These are phyloP conservation scores for Heterotilapia buettikoferi DNA, from an alignment of 2,113 vertebrate species.

Conservation along the genomic window DNA sequence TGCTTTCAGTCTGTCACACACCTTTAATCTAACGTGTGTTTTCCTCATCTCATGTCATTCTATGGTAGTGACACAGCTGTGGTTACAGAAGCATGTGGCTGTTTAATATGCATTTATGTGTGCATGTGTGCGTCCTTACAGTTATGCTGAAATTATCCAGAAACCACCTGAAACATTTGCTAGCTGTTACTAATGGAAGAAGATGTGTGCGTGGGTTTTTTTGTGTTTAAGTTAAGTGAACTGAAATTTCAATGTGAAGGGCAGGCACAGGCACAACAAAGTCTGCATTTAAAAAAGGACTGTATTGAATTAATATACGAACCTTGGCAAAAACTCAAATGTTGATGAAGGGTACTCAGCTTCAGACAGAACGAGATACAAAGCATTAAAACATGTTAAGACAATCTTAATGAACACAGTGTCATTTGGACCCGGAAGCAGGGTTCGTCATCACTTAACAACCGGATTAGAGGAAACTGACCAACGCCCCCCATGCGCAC, in stretches of 20 bases:
- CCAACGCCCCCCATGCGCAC: too few relatives aligned
- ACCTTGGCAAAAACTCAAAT: too few relatives aligned
- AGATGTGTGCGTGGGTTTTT: background rate
- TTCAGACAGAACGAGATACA: too few relatives aligned
- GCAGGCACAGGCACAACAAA: background rate
- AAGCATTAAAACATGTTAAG: too few relatives aligned
- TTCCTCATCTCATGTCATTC: constrained; percentile 7
- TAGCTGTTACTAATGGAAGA: background rate
- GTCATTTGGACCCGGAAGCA: too few relatives aligned
- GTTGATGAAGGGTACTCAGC: too few relatives aligned
- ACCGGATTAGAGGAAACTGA: too few relatives aligned
- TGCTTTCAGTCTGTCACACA: background rate
- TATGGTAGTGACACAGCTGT: constrained; percentile 10
- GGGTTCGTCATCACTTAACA: too few relatives aligned
- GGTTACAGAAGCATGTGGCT: constrained; percentile 42
- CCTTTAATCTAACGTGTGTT: constrained; percentile 25
- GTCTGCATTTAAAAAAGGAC: background rate
- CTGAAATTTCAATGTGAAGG: background rate
- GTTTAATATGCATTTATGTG: background rate
- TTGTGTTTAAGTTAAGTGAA: background rate
- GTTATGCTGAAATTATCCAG: background rate
- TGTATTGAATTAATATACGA: too few relatives aligned
- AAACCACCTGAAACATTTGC: background rate
- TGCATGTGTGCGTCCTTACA: background rate
- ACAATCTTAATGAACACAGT: too few relatives aligned